Base-by-base conservation (phyloP, 1,140 invertebrate genomes). In the Ostrea denselamellosa region DNA sequence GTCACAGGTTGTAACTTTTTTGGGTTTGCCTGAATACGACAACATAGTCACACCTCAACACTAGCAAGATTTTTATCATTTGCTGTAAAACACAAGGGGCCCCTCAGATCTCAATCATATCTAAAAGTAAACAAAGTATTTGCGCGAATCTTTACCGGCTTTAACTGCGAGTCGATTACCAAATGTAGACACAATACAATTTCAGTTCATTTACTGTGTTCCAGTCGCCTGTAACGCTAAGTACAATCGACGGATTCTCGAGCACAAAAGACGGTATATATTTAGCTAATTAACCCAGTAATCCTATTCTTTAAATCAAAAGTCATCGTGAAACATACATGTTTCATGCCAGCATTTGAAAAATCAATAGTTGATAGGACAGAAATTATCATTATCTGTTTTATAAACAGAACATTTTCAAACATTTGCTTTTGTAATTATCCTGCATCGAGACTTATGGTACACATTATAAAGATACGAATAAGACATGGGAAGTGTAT, bases 1-100 rank as follows among this genome's bases (percentile, higher is more conserved):
- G 83, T 85, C 83, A 54, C 83, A 85, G 51, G 51, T 85, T 54
- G 52, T 58, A 52, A 85, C 83, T 85, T 56, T 62, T 56, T 52
- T 85, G 9, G 83, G 51, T 58, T 85, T 77, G 68, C 68, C 68
- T 77, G 68, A 14, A 34, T 77, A 77, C 25, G 68, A 77, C 68
- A 77, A 77, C 68, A 77, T 77, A 14, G 68, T 77, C 25, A 77
- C 68, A 77, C 68, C 28, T 77, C 25, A 34, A 77, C 68, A 77
- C 68, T 34, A 77, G 7, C 2, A 7, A 9, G 25, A 28, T 34
- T 77, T 77, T 77, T 77, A 77, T 77, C 68, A 77, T 25, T 77
- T 77, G 68, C 14, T 77, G 25, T 77, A 77, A 25, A 28, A 34
- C 68, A 77, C 68, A 77, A 77, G 28, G 28, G 68, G 28, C 22